A percentile compares a stretch with the other conserved stretches of the same genome.
phyloP scores from a whole-genome alignment of 2,113 vertebrate genomes.

The Okapia johnstoni region DNA sequence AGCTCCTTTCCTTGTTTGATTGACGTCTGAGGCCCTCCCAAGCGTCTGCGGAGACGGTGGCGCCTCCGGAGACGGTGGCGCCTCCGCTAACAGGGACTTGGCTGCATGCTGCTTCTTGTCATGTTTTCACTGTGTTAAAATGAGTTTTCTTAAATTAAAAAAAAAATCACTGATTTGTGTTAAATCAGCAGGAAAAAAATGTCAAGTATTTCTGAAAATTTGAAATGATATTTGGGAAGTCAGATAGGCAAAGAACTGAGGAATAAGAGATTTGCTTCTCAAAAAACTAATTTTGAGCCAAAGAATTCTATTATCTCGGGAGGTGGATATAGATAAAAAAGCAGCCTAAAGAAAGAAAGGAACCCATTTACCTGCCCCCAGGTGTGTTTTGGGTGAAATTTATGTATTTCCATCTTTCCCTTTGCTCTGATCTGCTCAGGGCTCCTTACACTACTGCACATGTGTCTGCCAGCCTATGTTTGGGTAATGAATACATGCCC shows the following conservation, averaged over 20 bases:
- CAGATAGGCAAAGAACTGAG: conserved; percentile 30
- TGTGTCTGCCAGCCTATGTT: not conserved
- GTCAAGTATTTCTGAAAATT: conserved; percentile 65
- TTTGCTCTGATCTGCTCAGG: not conserved
- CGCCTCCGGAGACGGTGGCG: not conserved
- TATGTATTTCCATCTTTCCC: not conserved
- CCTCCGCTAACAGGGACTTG: not conserved
- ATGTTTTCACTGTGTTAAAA: conserved; percentile 58
- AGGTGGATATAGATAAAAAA: not conserved
- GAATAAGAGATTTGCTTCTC: conserved; percentile 1
- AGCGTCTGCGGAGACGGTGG: not conserved
- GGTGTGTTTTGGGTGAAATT: conserved; percentile 2
- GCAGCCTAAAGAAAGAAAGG: not conserved
- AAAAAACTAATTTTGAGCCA: conserved; percentile 20
- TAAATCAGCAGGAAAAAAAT: conserved; percentile 61
- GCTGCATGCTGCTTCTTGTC: conserved; percentile 39
- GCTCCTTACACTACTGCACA: not conserved
- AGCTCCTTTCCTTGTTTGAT: not conserved
- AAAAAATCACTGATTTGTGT: conserved; percentile 29
- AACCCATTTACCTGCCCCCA: not conserved
- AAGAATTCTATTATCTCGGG: not conserved
- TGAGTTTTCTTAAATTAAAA: conserved; percentile 45
- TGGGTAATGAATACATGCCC: not conserved
- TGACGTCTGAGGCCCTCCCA: not conserved
- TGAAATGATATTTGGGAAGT: conserved; percentile 59